These are phyloP conservation scores for Chelonus formosanus DNA, from an alignment of 2,888 invertebrate genomes.

Conservation along the genomic window DNA sequence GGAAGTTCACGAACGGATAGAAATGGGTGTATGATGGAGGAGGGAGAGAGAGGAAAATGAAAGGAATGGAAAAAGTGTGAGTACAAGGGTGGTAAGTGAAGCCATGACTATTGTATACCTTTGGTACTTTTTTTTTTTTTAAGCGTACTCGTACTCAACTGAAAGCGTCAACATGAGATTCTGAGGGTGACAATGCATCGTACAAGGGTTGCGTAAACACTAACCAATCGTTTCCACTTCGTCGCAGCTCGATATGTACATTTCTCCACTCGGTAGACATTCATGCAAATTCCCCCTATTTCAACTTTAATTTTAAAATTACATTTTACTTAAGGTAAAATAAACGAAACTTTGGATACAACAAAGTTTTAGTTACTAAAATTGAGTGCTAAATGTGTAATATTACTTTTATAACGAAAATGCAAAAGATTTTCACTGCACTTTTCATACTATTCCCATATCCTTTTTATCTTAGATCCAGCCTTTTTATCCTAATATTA, in stretches of 20 bases:
- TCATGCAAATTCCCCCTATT: no score
- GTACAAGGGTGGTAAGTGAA: slow-evolving; percentile 8
- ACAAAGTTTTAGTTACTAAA: no score
- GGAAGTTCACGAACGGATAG: slow-evolving; percentile 11
- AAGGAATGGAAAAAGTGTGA: not conserved
- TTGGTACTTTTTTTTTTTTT: slow-evolving; percentile 15
- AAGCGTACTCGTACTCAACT: slow-evolving; percentile 28
- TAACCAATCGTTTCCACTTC: slow-evolving; percentile 22
- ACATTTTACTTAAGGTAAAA: no score
- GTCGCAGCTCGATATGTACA: no score
- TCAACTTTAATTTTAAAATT: not conserved
- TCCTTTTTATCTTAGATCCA: no score
- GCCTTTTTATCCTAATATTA: no score
- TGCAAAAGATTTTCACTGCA: no score
- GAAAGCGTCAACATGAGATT: slow-evolving; percentile 29
- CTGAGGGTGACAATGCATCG: slow-evolving; percentile 37
- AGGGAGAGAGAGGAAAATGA: not conserved
- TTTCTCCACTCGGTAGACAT: no score
- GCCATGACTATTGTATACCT: not conserved
- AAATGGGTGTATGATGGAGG: not conserved
- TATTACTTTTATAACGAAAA: no score
- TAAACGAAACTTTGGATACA: no score
- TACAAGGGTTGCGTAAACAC: slow-evolving; percentile 39
- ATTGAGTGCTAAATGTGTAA: no score
- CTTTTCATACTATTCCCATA: no score